These are phyloP conservation scores for Pimephales promelas DNA, from an alignment of 2,113 vertebrate species.

Conservation along the genomic window DNA sequence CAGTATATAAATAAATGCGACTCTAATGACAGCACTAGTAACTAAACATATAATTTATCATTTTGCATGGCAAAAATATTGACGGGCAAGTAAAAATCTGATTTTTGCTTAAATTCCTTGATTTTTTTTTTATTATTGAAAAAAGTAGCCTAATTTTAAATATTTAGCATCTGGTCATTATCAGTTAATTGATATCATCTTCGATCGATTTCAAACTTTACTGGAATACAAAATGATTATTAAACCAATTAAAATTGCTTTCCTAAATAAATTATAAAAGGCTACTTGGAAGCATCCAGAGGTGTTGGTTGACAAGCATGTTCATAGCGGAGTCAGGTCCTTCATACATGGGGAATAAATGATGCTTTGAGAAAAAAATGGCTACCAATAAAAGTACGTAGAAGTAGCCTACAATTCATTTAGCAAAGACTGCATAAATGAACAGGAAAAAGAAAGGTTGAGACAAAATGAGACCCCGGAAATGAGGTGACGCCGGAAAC, in stretches of 20 bases:
- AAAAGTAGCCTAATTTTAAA: too few species aligned
- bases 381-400: not conserved
- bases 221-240: not conserved
- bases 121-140: too few species aligned
- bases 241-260: not conserved
- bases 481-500: not conserved
- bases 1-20: too few species aligned
- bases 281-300: not conserved
- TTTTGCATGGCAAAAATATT: too few species aligned
- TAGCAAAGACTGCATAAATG: not conserved
- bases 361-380: not conserved
- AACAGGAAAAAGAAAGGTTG: not conserved
- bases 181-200: not conserved
- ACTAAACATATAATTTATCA: too few species aligned
- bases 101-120: too few species aligned
- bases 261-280: not conserved
- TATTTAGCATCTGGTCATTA: too few species aligned
- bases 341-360: not conserved
- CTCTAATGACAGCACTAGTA: too few species aligned
- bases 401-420: too few species aligned
- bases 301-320: not conserved
- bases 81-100: too few species aligned
- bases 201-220: not conserved
- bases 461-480: too few species aligned
- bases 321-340: not conserved